phyloP scores from a whole-genome alignment of 2,113 vertebrate genomes.

The Tyto alba region DNA sequence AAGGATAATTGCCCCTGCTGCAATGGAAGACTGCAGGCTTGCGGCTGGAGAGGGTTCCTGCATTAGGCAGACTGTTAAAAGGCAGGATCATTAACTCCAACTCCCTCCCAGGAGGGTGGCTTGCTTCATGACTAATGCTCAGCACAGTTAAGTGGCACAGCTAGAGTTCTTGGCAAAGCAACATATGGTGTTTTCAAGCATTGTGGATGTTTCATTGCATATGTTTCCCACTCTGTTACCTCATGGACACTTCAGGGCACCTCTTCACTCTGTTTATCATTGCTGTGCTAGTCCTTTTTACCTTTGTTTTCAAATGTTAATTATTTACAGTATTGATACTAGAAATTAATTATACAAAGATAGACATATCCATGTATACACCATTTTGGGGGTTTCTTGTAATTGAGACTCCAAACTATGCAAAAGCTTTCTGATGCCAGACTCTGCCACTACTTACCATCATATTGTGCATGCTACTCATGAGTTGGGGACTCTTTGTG shows the following conservation, averaged over 20 bases:
- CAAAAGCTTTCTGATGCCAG: neutral
- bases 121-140: neutral
- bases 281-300: neutral
- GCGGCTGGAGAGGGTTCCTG: fast-evolving
- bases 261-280: neutral
- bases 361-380: neutral
- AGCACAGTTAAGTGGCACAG: neutral
- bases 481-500: neutral
- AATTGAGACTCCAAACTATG: neutral
- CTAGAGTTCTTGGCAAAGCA: conserved; percentile 4
- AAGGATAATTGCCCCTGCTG: neutral
- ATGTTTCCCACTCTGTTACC: neutral
- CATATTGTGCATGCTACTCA: neutral
- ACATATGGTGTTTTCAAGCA: neutral
- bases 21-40: neutral
- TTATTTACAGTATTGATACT: neutral
- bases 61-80: neutral
- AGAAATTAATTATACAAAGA: neutral
- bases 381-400: neutral
- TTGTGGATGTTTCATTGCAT: neutral
- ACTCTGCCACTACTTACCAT: neutral
- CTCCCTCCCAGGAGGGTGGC: neutral
- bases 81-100: neutral
- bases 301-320: neutral
- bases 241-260: neutral